phyloP scores from a whole-genome alignment of 2,113 vertebrate genomes.

The Saimiri boliviensis region DNA sequence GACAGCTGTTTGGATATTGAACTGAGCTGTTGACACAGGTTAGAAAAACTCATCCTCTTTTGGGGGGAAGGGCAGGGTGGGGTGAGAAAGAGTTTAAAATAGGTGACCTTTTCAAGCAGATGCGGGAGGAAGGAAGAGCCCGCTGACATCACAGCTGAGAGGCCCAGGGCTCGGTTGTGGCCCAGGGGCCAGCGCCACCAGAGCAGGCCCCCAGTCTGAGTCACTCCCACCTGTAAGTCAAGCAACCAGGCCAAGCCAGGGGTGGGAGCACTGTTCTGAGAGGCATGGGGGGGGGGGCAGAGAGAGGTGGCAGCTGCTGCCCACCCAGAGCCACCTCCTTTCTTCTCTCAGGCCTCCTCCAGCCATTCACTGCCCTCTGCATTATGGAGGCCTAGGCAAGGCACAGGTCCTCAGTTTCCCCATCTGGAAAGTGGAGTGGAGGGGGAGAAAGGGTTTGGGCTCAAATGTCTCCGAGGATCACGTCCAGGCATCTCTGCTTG shows the following conservation, averaged over 20 bases:
- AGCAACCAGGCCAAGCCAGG: background rate
- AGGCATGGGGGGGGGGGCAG: rapidly evolving
- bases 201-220: background rate
- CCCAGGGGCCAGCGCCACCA: constrained; percentile 31
- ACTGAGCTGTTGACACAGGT: background rate
- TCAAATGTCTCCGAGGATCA: background rate
- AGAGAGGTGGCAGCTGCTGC: background rate
- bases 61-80: constrained; percentile 5
- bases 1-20: background rate
- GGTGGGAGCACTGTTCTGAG: background rate
- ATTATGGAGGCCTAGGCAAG: background rate
- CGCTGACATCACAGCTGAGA: constrained; percentile 63
- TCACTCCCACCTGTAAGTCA: constrained; percentile 21
- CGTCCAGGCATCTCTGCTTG: background rate
- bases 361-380: background rate
- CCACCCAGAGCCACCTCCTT: background rate
- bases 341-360: background rate
- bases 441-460: background rate
- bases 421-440: background rate
- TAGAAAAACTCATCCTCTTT: constrained; percentile 49
- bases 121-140: constrained; percentile 68
- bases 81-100: constrained; percentile 71
- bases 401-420: constrained; percentile 1
- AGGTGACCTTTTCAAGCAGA: constrained; percentile 72
- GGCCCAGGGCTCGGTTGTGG: constrained; percentile 45